Evolutionary conservation across 2,797 vertebrate species (phyloP).

Genomic region (Phaenicophaeus curvirostris): DNA sequence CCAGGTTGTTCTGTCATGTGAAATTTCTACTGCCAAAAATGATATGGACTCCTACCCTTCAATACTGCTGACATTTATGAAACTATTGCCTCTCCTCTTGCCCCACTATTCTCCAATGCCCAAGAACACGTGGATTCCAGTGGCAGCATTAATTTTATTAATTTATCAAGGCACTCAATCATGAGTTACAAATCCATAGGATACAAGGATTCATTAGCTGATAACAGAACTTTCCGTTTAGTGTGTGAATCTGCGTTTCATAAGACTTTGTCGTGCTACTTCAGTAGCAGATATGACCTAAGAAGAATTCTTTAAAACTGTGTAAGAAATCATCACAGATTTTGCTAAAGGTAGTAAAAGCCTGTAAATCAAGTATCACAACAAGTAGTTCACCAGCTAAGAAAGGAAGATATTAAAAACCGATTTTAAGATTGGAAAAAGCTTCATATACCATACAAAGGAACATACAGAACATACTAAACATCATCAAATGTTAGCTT

Average conservation of each 20-base stretch:
- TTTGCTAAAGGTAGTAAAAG: not conserved
- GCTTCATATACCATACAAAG: not conserved
- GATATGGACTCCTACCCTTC: not conserved
- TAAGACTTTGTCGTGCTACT: not conserved
- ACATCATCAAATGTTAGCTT: not conserved
- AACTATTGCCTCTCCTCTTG: accelerated
- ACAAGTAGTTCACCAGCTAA: not conserved
- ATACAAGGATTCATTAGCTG: not conserved
- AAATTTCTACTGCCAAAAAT: not conserved
- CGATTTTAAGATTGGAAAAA: not conserved
- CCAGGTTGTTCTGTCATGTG: not conserved
- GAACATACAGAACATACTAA: not conserved
- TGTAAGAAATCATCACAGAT: not conserved
- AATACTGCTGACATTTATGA: not conserved
- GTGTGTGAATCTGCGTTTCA: not conserved
- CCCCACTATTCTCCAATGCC: not conserved
- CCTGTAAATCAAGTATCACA: not conserved
- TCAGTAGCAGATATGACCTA: not conserved
- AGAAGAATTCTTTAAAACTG: not conserved
- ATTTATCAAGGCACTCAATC: not conserved
- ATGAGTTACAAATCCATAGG: not conserved
- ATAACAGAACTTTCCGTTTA: not conserved
- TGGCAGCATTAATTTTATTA: not conserved
- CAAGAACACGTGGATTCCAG: not conserved
- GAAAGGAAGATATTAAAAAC: not conserved